Percentiles rank a stretch among this genome's conserved stretches.
These are phyloP conservation scores for Tetramorium parvispinum DNA, from an alignment of 1,140 invertebrate genomes.

Conservation along the genomic window DNA sequence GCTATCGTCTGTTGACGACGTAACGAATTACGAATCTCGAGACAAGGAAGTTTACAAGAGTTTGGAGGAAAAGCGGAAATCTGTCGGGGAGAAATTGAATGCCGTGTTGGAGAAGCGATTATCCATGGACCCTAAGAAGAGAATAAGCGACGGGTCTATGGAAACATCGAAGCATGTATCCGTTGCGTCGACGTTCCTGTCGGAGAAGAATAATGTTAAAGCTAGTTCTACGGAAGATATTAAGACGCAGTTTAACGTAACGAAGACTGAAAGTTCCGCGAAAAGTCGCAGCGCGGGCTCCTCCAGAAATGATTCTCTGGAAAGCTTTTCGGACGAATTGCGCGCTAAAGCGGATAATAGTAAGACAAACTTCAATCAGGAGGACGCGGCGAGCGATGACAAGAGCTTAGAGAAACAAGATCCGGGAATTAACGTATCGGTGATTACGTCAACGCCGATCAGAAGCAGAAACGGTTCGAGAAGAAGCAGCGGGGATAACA, in stretches of 20 bases:
- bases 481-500: slow-evolving; percentile 79
- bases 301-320: slow-evolving; percentile 81
- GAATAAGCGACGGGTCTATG: slow-evolving; percentile 65
- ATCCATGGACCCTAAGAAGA: slow-evolving; percentile 77
- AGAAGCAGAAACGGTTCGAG: slow-evolving; percentile 79
- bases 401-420: slow-evolving; percentile 56
- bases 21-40: slow-evolving; percentile 59
- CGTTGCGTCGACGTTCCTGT: slow-evolving; percentile 47
- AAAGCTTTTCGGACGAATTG: slow-evolving; percentile 77
- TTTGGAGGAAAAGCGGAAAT: slow-evolving; percentile 82
- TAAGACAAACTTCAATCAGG: slow-evolving; percentile 66
- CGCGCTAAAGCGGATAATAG: slow-evolving; percentile 54
- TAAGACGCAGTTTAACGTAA: slow-evolving; percentile 73
- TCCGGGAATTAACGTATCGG: slow-evolving; percentile 82
- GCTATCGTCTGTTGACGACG: slow-evolving; percentile 60
- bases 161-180: slow-evolving; percentile 65
- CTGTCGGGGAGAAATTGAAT: slow-evolving; percentile 84
- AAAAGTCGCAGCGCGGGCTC: slow-evolving; percentile 81
- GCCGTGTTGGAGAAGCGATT: slow-evolving; percentile 83
- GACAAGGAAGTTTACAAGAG: slow-evolving; percentile 73
- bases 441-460: slow-evolving; percentile 83
- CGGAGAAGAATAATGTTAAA: slow-evolving; percentile 75
- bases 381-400: slow-evolving; percentile 67
- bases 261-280: slow-evolving; percentile 67
- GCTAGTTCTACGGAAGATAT: slow-evolving; percentile 81